Percentiles rank a stretch among this genome's conserved stretches.
Evolutionary conservation across 2,888 invertebrate genomes (phyloP).

Genomic region (Zootermopsis nevadensis): DNA sequence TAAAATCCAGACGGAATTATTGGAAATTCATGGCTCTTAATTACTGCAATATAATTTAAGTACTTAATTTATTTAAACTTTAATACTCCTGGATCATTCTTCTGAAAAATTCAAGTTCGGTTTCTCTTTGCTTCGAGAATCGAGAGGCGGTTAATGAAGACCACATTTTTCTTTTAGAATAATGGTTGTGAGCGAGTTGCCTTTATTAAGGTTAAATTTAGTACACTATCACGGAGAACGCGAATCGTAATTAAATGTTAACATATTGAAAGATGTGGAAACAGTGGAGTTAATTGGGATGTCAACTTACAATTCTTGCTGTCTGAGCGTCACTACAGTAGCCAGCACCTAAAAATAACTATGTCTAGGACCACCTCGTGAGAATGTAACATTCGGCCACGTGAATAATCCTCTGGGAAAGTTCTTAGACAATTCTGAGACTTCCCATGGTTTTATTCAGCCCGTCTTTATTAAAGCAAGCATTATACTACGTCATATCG

Average conservation of each 20-base stretch:
- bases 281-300: background rate
- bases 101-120: background rate
- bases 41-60: constrained; percentile 9
- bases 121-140: background rate
- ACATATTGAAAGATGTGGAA: background rate
- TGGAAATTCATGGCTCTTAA: constrained; percentile 8
- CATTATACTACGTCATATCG: no score
- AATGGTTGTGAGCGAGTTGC: background rate
- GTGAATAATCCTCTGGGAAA: no score
- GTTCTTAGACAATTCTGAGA: no score
- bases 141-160: background rate
- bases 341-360: no score
- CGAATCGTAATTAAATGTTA: background rate
- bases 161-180: constrained; percentile 4
- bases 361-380: no score
- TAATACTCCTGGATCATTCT: background rate
- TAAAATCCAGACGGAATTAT: background rate
- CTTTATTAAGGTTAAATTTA: constrained; percentile 2
- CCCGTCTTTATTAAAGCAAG: no score
- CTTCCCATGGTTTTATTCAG: no score
- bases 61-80: background rate
- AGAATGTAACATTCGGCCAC: no score
- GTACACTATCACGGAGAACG: background rate
- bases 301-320: background rate
- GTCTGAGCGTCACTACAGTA: no score